A percentile compares a stretch with the other conserved stretches of the same genome.
Evolutionary conservation across 2,797 vertebrate genomes (phyloP).

Genomic region (Crocodylus rhombifer): DNA sequence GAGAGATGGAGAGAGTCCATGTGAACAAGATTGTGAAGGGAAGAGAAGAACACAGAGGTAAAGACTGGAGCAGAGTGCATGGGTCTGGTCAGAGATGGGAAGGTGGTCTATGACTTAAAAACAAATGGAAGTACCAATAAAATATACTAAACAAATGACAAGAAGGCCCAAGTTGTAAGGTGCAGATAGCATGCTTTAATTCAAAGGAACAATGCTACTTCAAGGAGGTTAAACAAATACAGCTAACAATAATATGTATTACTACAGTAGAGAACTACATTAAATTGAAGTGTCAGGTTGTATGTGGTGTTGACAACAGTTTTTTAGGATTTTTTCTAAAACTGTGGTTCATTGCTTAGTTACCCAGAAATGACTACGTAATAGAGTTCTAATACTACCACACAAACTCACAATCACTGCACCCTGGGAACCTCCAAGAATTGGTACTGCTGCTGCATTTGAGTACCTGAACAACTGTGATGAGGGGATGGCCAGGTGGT

Average conservation of each 20-base stretch:
- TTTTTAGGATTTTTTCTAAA: slow-evolving; percentile 66
- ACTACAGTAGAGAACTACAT: slow-evolving; percentile 88
- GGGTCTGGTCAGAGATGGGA: neutral
- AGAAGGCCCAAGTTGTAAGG: slow-evolving; percentile 73
- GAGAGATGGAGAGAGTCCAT: too few relatives aligned
- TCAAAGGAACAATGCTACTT: slow-evolving; percentile 90
- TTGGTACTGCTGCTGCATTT: slow-evolving; percentile 87
- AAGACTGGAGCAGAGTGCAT: too few relatives aligned
- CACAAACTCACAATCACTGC: slow-evolving; percentile 87
- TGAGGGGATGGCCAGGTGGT: slow-evolving; percentile 91
- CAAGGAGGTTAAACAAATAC: slow-evolving; percentile 89
- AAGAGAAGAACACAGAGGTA: too few relatives aligned
- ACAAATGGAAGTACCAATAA: neutral
- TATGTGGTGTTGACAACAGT: slow-evolving; percentile 83
- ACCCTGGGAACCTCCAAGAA: slow-evolving; percentile 90
- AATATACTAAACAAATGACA: slow-evolving; percentile 37
- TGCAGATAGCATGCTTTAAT: slow-evolving; percentile 99
- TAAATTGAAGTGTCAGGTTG: slow-evolving; percentile 85
- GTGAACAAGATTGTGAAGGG: too few relatives aligned
- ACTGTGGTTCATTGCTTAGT: slow-evolving; percentile 85
- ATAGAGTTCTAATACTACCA: slow-evolving; percentile 87
- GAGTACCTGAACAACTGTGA: slow-evolving; percentile 83
- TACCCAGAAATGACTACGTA: slow-evolving; percentile 84
- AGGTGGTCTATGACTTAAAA: neutral
- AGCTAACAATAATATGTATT: slow-evolving; percentile 82